Evolutionary conservation across 2,797 vertebrate genomes (phyloP), one percentile per base, ranked within the genome.

Genomic region (Chelmon rostratus): DNA sequence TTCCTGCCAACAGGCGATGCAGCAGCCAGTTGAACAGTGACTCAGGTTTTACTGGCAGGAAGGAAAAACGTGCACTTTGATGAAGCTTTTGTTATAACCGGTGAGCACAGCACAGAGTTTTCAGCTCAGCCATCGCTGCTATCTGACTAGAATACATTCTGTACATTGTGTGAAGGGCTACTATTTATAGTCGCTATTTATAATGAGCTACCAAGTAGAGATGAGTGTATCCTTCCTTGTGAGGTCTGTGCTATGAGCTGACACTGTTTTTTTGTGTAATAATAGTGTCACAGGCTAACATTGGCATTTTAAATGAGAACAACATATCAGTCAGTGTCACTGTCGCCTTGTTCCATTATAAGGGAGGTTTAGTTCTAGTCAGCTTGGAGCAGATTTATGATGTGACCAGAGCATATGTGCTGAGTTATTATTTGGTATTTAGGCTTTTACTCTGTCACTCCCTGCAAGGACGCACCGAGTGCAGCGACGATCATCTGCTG

Each of bases 21-120:
- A 66, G 47, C 84, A 85, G 87, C 71, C 81, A 68, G 77, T 79
- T 54, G 76, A 89, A 84, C 49, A 84, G 78, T 88, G 90, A 92
- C 79, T 93, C 89, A 89, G 78, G 58, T 66, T 89, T 82, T 76
- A 81, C 62, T 85, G 76, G 52, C 71, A 69, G 31, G 53, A 52
- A 67, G 72, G 69, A 61, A 74, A 77, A 82, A 75, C 23, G 13
- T 69, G 42, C 52, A 31, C 46, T 73, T 70, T 69, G 53, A 83
- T 70, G 46, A 76, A 64, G 50, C 15, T 50, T 79, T 66, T 47
- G 35, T 56, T 49, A 40, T 2, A 70, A 23, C 38, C 16, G 7
- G 11, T 40, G 66, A 76, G 59, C 67, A n/a, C 52, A 59, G 75
- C 33, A 33, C 21, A 59, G 38, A 18, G 33, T 23, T 50, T 46